Base-by-base conservation (phyloP, 2,888 invertebrate species). In the Vandiemenella viatica region DNA sequence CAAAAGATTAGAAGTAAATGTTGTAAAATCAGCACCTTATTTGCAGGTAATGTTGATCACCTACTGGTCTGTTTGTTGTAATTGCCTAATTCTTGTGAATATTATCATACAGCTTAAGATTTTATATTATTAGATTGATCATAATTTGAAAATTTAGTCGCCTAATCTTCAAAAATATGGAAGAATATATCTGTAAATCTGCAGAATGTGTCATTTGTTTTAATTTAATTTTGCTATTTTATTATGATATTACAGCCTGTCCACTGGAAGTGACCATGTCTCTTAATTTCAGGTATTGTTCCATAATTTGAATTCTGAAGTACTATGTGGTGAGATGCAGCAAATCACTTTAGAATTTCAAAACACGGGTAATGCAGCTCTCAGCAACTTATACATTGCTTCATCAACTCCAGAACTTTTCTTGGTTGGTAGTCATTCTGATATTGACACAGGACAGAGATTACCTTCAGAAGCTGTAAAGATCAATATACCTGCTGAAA, bases 1-100 rank as follows among this genome's bases (percentile, higher is more conserved):
- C 62, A 76, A 78, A 56, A 73, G 85, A 54, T 70, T 93, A 46
- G 74, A 80, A 55, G 78, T 91, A 49, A 76, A 75, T 54, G 75
- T 93, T 45, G 77, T 84, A 42, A 80, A 85, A 13, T 76, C 80
- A 55, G 81, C 89, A 53, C 90, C 93, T 0, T 81, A 83, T 59
- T 69, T 93, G 59, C 82, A 87, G 75, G 86, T 84, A 66, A 61
- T 54, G n/a, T 10, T 15, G 4, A 32, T 6, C 4, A 5, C 15
- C 15, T n/a, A 32, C 15, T 6, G 2, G 5, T 32, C 15, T 15
- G 15, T 4, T 32, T 32, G n/a, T n/a, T n/a, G n/a, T n/a, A n/a
- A n/a, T n/a, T n/a, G n/a, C n/a, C n/a, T n/a, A n/a, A n/a, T n/a
- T n/a, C n/a, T n/a, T n/a, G n/a, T n/a, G n/a, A n/a, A n/a, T n/a